Conservation (phyloP, 2,113 vertebrate genomes). For the Solenodon paradoxus region DNA sequence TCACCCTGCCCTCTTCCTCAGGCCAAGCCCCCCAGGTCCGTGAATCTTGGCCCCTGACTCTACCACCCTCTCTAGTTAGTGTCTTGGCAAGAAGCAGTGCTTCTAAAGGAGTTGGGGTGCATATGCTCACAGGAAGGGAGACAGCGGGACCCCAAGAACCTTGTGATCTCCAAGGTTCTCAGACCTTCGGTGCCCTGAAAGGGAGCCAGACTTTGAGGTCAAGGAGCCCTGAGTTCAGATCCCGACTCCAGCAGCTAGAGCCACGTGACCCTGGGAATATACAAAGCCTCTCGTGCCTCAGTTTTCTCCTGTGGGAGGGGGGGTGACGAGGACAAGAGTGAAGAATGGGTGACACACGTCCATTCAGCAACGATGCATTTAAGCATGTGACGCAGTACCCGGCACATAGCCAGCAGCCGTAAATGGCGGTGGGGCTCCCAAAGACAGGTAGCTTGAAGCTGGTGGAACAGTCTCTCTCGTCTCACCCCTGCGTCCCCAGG, state of each 20-base stretch:
- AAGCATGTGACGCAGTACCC: not conserved
- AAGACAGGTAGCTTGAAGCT: not conserved
- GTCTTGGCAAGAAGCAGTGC: not conserved
- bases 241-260: not conserved
- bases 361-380: not conserved
- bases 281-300: not conserved
- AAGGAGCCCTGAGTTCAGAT: not conserved
- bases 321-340: not conserved
- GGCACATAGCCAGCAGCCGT: not conserved
- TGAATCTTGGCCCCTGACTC: not conserved
- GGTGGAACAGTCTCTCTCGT: rapidly evolving
- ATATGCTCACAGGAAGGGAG: not conserved
- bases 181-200: rapidly evolving
- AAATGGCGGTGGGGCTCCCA: not conserved
- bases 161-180: not conserved
- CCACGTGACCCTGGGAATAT: rapidly evolving
- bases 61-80: not conserved
- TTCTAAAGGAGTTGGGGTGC: not conserved
- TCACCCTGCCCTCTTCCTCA: not conserved
- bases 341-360: not conserved
- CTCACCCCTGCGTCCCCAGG: not conserved
- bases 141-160: not conserved
- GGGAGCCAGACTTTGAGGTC: not conserved
- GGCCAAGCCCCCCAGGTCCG: not conserved
- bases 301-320: not conserved